Evolutionary conservation across 2,797 vertebrate species (phyloP).

Genomic region (Acanthiza pusilla): DNA sequence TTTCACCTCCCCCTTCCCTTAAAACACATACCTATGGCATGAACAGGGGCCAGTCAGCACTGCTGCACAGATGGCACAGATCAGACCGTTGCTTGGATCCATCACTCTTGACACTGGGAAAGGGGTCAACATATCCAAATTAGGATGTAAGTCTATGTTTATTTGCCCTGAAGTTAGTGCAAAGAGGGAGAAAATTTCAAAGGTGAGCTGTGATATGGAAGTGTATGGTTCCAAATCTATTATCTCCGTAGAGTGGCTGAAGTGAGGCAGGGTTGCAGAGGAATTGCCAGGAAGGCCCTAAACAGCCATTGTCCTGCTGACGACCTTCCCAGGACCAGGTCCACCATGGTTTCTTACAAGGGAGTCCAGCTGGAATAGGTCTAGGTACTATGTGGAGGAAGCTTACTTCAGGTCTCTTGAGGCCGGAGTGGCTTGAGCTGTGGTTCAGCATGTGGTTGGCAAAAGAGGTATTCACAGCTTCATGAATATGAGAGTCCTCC

Average conservation of each 20-base stretch:
- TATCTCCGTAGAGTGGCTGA: background rate
- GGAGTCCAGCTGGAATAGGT: background rate
- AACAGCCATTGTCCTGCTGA: background rate
- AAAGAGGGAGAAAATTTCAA: background rate
- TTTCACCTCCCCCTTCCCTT: background rate
- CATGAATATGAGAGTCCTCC: background rate
- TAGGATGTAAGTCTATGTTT: background rate
- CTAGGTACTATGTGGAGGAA: background rate
- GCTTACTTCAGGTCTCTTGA: background rate
- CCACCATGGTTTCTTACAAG: background rate
- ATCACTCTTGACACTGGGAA: background rate
- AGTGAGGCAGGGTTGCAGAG: background rate
- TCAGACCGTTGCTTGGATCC: background rate
- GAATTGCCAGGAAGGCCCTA: background rate
- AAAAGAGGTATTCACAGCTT: background rate
- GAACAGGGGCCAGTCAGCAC: background rate
- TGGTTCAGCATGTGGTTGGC: background rate
- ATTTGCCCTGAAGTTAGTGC: background rate
- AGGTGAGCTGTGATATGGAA: background rate
- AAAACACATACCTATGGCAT: rapidly evolving
- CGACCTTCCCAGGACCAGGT: background rate
- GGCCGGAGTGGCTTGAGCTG: background rate
- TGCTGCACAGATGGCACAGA: background rate
- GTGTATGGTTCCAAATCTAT: background rate
- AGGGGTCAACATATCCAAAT: background rate